Evolutionary conservation across 1,140 invertebrate species (phyloP).

Genomic region (Drosophila santomea): DNA sequence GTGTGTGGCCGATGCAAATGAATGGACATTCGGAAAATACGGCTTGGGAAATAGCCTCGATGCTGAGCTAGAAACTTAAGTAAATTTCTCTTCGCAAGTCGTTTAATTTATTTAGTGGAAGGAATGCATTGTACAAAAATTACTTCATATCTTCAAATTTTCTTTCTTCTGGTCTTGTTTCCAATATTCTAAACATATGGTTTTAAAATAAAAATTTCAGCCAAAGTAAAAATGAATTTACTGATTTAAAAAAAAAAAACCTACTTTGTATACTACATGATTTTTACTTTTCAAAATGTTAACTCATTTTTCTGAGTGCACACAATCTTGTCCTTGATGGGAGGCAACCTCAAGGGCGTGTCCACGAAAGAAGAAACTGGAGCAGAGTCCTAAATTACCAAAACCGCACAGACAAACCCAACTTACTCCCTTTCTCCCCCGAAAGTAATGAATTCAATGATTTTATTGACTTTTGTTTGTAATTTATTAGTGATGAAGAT

Average conservation of each 20-base stretch:
- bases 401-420: slow-evolving; percentile 26
- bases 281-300: no score
- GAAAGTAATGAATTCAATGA: slow-evolving; percentile 75
- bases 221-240: no score
- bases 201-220: no score
- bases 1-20: slow-evolving; percentile 67
- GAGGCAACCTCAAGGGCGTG: slow-evolving; percentile 64
- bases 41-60: slow-evolving; percentile 46
- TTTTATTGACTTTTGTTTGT: slow-evolving; percentile 81
- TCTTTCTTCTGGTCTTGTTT: no score
- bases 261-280: no score
- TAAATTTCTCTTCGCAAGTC: slow-evolving; percentile 67
- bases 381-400: slow-evolving; percentile 69
- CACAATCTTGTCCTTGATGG: slow-evolving; percentile 49
- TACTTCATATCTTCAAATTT: neutral
- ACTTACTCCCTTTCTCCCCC: neutral
- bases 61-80: slow-evolving; percentile 65
- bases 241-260: no score
- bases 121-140: slow-evolving; percentile 1
- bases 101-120: slow-evolving; percentile 64
- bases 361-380: slow-evolving; percentile 49
- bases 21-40: slow-evolving; percentile 61
- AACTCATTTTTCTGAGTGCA: slow-evolving; percentile 8
- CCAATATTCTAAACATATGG: neutral
- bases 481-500: slow-evolving; percentile 69